Conservation (phyloP, 2,888 invertebrate genomes). For the Apodemia zela region DNA sequence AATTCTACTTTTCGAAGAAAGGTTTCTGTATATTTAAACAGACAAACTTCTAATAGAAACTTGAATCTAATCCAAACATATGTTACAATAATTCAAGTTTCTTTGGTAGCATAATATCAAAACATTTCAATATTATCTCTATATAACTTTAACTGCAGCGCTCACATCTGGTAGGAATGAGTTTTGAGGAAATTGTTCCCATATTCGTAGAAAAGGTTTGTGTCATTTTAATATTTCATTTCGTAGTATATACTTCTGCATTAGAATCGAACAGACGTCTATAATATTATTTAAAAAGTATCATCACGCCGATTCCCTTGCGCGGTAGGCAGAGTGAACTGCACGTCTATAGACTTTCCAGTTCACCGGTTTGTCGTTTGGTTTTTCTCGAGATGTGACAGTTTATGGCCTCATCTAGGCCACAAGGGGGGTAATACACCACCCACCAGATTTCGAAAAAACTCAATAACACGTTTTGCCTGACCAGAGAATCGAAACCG, state of each 20-base stretch:
- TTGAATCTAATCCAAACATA: background rate
- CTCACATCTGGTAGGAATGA: slow-evolving; percentile 13
- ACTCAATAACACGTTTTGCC: no score
- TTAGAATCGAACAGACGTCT: background rate
- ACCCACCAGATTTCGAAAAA: no score
- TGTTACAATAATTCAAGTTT: slow-evolving; percentile 1
- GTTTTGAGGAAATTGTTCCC: slow-evolving; percentile 7
- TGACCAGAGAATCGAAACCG: no score
- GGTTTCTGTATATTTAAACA: background rate
- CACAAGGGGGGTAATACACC: no score
- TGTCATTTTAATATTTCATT: slow-evolving; percentile 10
- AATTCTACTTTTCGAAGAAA: background rate
- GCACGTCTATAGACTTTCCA: no score
- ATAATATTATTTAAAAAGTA: no score
- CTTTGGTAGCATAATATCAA: slow-evolving; percentile 11
- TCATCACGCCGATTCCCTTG: no score
- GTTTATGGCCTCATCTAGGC: no score
- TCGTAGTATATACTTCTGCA: background rate
- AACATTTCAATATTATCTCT: slow-evolving; percentile 13
- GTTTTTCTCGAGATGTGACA: no score
- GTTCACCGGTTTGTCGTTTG: no score
- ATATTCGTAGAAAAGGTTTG: background rate
- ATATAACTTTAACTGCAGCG: slow-evolving; percentile 3
- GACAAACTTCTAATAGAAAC: background rate
- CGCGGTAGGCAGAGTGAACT: no score